Conservation (phyloP, 2,888 invertebrate genomes). For the Oscheius sp. region DNA sequence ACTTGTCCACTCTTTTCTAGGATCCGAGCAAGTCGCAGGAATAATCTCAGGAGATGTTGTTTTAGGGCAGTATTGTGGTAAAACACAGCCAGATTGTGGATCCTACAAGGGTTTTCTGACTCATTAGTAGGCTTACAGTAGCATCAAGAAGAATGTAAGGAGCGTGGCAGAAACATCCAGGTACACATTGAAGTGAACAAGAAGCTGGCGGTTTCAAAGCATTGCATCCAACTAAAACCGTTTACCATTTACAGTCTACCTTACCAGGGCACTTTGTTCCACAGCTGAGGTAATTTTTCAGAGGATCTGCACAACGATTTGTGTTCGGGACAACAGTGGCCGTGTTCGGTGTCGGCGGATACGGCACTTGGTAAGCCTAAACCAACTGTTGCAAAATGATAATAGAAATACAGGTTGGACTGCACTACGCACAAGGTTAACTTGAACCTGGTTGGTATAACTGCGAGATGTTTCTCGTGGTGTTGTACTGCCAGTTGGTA, state of each 20-base stretch:
- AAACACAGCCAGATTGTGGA: slow-evolving; percentile 54
- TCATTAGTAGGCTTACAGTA: slow-evolving; percentile 1
- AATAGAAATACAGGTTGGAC: not conserved
- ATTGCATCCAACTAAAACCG: slow-evolving; percentile 36
- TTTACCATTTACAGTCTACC: not conserved
- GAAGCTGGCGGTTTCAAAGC: slow-evolving; percentile 37
- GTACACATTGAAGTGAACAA: slow-evolving; percentile 54
- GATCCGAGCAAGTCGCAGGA: slow-evolving; percentile 49
- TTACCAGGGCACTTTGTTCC: slow-evolving; percentile 56
- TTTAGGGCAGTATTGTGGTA: slow-evolving; percentile 54
- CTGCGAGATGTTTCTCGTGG: slow-evolving; percentile 1
- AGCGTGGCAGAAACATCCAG: slow-evolving; percentile 61
- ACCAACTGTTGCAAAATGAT: not conserved
- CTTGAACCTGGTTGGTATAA: slow-evolving; percentile 29
- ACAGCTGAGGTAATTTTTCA: slow-evolving; percentile 60
- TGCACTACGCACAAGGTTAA: slow-evolving; percentile 28
- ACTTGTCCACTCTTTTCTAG: slow-evolving; percentile 55
- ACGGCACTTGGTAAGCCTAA: slow-evolving; percentile 21
- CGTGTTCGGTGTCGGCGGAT: slow-evolving; percentile 9
- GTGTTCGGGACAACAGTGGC: slow-evolving; percentile 29
- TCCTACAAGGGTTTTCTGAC: slow-evolving; percentile 28
- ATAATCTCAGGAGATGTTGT: slow-evolving; percentile 10
- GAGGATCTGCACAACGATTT: slow-evolving; percentile 55
- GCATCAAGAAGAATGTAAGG: slow-evolving; percentile 57
- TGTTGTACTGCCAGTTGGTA: not conserved